These are phyloP conservation scores for Elanoides forficatus DNA, from an alignment of 2,113 vertebrate species.

Conservation along the genomic window DNA sequence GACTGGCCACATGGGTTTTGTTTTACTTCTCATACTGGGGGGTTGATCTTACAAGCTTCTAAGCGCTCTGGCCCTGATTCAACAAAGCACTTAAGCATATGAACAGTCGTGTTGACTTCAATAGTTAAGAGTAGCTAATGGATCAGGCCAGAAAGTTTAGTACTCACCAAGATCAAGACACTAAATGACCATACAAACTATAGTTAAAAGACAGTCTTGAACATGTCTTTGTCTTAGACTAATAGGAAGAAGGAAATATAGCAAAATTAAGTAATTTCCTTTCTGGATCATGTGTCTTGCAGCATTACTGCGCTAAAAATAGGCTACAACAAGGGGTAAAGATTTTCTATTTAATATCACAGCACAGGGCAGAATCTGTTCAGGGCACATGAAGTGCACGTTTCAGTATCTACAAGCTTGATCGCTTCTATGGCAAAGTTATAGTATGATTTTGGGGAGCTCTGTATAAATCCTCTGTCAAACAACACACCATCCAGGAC, in stretches of 20 bases:
- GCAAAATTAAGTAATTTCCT: neutral
- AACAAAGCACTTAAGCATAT: neutral
- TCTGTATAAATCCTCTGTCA: neutral
- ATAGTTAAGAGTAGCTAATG: neutral
- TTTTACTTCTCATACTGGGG: neutral
- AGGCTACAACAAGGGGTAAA: neutral
- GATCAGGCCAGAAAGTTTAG: neutral
- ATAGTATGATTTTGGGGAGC: neutral
- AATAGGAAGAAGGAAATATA: neutral
- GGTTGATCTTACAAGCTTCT: neutral
- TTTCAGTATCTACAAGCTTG: neutral
- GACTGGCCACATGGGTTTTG: neutral
- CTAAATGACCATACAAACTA: neutral
- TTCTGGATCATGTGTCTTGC: neutral
- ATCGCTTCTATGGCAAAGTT: neutral
- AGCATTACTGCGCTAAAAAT: neutral
- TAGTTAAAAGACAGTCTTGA: neutral
- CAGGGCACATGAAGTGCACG: neutral
- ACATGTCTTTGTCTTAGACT: neutral
- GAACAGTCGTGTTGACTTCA: neutral
- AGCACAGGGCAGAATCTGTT: neutral
- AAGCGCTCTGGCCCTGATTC: neutral
- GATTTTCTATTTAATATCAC: neutral
- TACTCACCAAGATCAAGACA: neutral
- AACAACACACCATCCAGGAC: neutral